These are phyloP conservation scores for Andrena trimmerana DNA, from an alignment of 2,888 invertebrate species.

Conservation along the genomic window DNA sequence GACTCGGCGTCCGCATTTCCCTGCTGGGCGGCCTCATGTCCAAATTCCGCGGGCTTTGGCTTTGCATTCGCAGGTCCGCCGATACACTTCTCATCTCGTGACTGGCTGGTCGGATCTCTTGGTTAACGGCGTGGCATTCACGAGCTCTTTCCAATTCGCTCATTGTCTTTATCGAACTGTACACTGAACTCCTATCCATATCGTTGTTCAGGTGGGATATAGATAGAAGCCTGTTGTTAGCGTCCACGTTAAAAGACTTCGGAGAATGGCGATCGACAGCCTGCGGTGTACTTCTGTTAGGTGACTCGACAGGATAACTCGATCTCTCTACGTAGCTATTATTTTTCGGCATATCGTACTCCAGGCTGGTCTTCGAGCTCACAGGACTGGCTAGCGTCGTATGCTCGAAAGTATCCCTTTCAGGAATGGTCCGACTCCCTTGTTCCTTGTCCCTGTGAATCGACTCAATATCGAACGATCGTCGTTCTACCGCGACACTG, in stretches of 20 bases:
- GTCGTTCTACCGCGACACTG: constrained; percentile 68
- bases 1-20: constrained; percentile 52
- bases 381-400: constrained; percentile 44
- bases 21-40: constrained; percentile 72
- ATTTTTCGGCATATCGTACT: constrained; percentile 59
- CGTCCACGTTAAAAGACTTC: constrained; percentile 63
- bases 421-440: constrained; percentile 43
- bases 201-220: constrained; percentile 68
- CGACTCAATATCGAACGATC: constrained; percentile 74
- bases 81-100: constrained; percentile 61
- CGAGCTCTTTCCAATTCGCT: constrained; percentile 70
- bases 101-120: constrained; percentile 68
- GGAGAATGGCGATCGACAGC: constrained; percentile 69
- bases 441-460: constrained; percentile 73
- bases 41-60: constrained; percentile 66
- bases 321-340: constrained; percentile 65
- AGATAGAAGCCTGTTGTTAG: constrained; percentile 60
- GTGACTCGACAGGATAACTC: constrained; percentile 66
- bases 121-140: constrained; percentile 55
- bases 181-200: constrained; percentile 70
- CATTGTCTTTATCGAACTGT: constrained; percentile 72
- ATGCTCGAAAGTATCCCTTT: constrained; percentile 68
- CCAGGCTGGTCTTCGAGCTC: constrained; percentile 55
- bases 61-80: constrained; percentile 70
- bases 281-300: constrained; percentile 55